These are phyloP conservation scores for Sciurus carolinensis DNA, from an alignment of 2,797 vertebrate genomes.

Conservation along the genomic window DNA sequence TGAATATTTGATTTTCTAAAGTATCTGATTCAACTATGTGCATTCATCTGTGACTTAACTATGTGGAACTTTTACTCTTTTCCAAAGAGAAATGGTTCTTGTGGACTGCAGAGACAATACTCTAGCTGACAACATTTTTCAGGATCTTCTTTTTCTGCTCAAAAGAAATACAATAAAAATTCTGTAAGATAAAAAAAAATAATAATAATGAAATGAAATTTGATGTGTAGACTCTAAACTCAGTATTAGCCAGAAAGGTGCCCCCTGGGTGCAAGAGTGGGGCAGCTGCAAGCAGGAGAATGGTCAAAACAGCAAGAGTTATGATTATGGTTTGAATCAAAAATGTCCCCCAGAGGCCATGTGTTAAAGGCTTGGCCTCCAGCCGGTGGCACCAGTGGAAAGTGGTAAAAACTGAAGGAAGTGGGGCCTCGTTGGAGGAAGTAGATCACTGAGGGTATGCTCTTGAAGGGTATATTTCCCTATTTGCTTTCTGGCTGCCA, in stretches of 20 bases:
- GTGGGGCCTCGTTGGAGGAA: neutral
- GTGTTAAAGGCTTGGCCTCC: neutral
- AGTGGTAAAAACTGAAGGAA: too few species aligned
- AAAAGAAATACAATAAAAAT: neutral
- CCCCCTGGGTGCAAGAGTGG: rapidly evolving
- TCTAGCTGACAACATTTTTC: neutral
- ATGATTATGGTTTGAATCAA: neutral
- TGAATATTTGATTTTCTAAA: neutral
- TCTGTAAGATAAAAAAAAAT: neutral
- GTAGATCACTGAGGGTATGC: neutral
- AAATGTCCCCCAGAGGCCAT: neutral
- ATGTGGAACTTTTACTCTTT: neutral
- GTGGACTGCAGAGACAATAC: neutral
- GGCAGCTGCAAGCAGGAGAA: too few species aligned
- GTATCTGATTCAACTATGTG: neutral
- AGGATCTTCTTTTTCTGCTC: neutral
- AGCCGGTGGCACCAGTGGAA: neutral
- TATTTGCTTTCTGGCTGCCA: neutral
- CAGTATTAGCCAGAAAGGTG: neutral
- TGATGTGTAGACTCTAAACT: neutral
- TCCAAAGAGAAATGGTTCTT: neutral
- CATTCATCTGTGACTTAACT: neutral
- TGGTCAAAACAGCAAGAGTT: neutral
- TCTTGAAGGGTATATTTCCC: neutral
- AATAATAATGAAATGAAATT: neutral